A percentile compares a stretch with the other conserved stretches of the same genome.
These are phyloP conservation scores for Bradypodion pumilum DNA, from an alignment of 2,797 vertebrate species.

Conservation along the genomic window DNA sequence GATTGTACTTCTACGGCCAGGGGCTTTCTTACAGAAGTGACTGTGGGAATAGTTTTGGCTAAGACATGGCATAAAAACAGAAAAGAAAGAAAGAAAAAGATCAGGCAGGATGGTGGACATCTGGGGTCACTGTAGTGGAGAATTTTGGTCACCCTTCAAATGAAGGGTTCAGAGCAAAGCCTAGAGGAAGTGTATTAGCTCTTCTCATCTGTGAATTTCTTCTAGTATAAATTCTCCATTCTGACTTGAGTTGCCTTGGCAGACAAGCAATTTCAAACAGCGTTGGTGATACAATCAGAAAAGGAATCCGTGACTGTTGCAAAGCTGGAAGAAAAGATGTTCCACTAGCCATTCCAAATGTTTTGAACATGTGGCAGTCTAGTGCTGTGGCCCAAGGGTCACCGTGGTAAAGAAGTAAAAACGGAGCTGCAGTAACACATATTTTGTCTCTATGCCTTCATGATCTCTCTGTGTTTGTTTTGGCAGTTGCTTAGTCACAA, in stretches of 20 bases:
- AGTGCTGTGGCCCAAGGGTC: neutral
- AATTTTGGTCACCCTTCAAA: neutral
- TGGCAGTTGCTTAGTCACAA: neutral
- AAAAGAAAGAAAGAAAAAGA: too few relatives aligned
- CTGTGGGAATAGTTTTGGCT: too few relatives aligned
- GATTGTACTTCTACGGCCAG: too few relatives aligned
- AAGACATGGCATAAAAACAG: too few relatives aligned
- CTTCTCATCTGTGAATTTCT: too few relatives aligned
- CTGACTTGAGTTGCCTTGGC: neutral
- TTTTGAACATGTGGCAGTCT: neutral
- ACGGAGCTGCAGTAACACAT: neutral
- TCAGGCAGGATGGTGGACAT: too few relatives aligned
- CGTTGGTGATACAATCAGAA: neutral
- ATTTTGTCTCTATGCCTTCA: neutral
- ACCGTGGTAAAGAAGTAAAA: fast-evolving
- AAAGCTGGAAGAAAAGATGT: neutral
- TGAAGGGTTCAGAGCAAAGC: neutral
- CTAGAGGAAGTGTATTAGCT: too few relatives aligned
- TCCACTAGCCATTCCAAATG: fast-evolving
- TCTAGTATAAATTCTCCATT: neutral
- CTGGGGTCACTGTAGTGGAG: too few relatives aligned
- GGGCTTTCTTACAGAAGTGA: too few relatives aligned
- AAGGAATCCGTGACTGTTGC: neutral
- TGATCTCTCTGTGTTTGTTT: too few relatives aligned
- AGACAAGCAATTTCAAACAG: neutral